These are phyloP conservation scores for Polia nebulosa DNA, from an alignment of 2,888 invertebrate species.

Conservation along the genomic window DNA sequence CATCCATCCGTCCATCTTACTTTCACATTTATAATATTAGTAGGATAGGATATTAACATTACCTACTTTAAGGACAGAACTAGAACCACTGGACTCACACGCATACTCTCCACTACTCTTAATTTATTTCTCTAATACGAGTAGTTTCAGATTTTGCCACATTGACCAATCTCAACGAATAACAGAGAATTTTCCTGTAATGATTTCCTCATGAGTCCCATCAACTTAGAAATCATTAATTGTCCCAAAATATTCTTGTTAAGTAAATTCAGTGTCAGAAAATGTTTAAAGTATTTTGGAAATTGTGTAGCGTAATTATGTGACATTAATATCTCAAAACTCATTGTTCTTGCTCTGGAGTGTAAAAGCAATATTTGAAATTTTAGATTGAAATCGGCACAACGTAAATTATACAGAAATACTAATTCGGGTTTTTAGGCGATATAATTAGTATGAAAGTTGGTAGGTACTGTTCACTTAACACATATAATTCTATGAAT, in stretches of 20 bases:
- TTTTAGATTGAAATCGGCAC: constrained; percentile 19
- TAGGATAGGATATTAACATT: too few species aligned
- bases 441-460: background rate
- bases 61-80: too few species aligned
- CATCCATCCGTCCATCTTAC: too few species aligned
- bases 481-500: background rate
- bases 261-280: constrained; percentile 8
- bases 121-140: background rate
- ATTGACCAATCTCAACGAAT: background rate
- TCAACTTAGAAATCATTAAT: constrained; percentile 7
- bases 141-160: background rate
- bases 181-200: background rate
- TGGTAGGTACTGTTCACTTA: background rate
- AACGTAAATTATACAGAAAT: constrained; percentile 2
- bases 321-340: constrained; percentile 14
- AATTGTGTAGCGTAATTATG: constrained; percentile 10
- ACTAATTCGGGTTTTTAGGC: constrained; percentile 16
- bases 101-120: too few species aligned
- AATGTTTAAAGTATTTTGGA: constrained; percentile 4
- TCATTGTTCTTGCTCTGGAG: constrained; percentile 26
- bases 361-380: constrained; percentile 33
- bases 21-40: too few species aligned
- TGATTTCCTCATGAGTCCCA: constrained; percentile 13
- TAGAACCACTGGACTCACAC: too few species aligned
- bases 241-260: constrained; percentile 4